Evolutionary conservation across 2,888 invertebrate genomes (phyloP).

Genomic region (Scaeva pyrastri): DNA sequence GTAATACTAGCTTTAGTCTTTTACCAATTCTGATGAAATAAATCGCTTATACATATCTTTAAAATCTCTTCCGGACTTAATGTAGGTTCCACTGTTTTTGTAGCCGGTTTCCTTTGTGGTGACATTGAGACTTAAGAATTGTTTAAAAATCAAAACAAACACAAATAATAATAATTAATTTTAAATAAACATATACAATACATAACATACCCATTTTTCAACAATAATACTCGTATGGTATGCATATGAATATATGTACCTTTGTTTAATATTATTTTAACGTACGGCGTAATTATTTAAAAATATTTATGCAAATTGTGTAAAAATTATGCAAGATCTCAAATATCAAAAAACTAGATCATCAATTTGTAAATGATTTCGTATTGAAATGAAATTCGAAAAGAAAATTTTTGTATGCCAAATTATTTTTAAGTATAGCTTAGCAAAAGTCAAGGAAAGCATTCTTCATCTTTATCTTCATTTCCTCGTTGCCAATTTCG

Average conservation of each 20-base stretch:
- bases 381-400: too few species aligned
- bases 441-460: neutral
- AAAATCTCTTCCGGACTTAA: too few species aligned
- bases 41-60: too few species aligned
- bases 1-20: too few species aligned
- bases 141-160: too few species aligned
- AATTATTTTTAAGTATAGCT: neutral
- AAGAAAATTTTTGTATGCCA: neutral
- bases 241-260: too few species aligned
- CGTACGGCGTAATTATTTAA: neutral
- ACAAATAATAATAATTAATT: too few species aligned
- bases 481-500: neutral
- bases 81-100: too few species aligned
- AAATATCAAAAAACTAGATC: neutral
- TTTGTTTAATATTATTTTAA: neutral
- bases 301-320: constrained; percentile 3
- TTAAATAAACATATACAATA: too few species aligned
- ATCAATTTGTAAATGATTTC: neutral
- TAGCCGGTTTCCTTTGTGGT: too few species aligned
- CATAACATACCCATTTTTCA: neutral
- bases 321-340: neutral
- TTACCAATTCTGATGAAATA: too few species aligned
- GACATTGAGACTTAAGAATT: too few species aligned
- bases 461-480: neutral
- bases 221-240: neutral